Percentiles rank a stretch among this genome's conserved stretches.
phyloP scores from a whole-genome alignment of 2,888 invertebrate species.

The Erebia aethiops region DNA sequence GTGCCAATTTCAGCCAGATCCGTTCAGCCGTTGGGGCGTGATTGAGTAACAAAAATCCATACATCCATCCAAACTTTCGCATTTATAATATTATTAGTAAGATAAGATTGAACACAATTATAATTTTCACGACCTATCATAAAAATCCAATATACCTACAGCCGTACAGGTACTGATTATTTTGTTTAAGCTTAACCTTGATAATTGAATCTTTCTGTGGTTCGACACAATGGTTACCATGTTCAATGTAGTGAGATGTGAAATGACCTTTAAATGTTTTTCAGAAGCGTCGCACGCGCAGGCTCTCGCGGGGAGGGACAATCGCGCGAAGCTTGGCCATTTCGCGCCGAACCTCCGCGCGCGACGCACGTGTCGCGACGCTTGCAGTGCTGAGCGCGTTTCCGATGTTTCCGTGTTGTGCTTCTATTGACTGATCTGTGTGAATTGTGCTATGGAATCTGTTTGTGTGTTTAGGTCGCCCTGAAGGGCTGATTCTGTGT shows the following conservation, averaged over 20 bases:
- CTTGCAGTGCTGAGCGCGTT: constrained; percentile 60
- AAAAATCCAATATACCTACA: too few relatives aligned
- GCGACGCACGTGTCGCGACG: constrained; percentile 75
- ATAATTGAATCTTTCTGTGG: background rate
- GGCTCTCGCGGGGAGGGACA: constrained; percentile 38
- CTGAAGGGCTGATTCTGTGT: constrained; percentile 61
- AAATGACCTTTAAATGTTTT: constrained; percentile 14
- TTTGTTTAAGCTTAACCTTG: too few relatives aligned
- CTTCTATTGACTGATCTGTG: constrained; percentile 53
- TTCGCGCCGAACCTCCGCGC: constrained; percentile 77
- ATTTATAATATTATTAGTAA: too few relatives aligned
- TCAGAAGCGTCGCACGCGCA: constrained; percentile 44
- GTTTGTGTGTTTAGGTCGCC: constrained; percentile 65
- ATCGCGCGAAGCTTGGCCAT: constrained; percentile 47
- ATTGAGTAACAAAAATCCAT: too few relatives aligned
- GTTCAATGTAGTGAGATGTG: constrained; percentile 9
- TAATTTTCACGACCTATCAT: too few relatives aligned
- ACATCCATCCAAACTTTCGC: too few relatives aligned
- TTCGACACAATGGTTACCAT: background rate
- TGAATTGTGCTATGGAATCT: constrained; percentile 70
- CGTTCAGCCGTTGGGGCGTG: too few relatives aligned
- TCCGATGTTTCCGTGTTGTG: constrained; percentile 56
- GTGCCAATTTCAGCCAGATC: too few relatives aligned
- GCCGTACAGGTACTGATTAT: too few relatives aligned
- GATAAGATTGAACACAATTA: too few relatives aligned